A percentile compares a stretch with the other conserved stretches of the same genome.
These are phyloP conservation scores for Leptopilina myrica DNA, from an alignment of 2,888 invertebrate species.

Conservation along the genomic window DNA sequence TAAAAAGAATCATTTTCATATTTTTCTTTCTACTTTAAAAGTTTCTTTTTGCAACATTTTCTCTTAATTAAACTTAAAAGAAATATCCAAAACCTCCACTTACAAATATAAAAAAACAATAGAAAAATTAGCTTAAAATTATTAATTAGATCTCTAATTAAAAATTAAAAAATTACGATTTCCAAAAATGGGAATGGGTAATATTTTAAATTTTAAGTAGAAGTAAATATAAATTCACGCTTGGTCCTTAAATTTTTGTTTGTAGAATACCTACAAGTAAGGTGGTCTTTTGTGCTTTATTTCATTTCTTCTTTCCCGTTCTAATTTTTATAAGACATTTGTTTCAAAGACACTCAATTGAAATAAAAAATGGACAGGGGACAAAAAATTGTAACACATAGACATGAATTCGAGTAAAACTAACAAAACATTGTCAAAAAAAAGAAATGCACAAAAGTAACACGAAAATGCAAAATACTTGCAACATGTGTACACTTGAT, in stretches of 20 bases:
- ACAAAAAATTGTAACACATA: slow-evolving; percentile 3
- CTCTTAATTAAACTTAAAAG: too few relatives aligned
- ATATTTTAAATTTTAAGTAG: neutral
- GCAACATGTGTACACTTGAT: neutral
- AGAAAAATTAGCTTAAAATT: too few relatives aligned
- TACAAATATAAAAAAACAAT: too few relatives aligned
- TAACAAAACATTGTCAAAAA: slow-evolving; percentile 8
- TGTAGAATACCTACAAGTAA: neutral
- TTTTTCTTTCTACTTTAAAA: neutral
- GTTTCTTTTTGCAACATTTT: neutral
- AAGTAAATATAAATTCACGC: neutral
- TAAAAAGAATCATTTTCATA: neutral
- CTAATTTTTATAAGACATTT: neutral
- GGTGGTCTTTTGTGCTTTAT: slow-evolving; percentile 25
- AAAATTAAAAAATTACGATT: too few relatives aligned
- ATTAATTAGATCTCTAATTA: too few relatives aligned
- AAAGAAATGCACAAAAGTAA: slow-evolving; percentile 16
- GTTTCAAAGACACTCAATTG: neutral
- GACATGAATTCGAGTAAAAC: neutral
- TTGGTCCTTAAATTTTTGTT: neutral
- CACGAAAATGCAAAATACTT: slow-evolving; percentile 5
- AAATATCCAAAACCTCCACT: too few relatives aligned
- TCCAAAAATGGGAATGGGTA: too few relatives aligned
- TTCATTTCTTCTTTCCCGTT: neutral
- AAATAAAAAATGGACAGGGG: slow-evolving; percentile 9